A percentile compares a stretch with the other conserved stretches of the same genome.
Evolutionary conservation across 1,140 invertebrate species (phyloP).

Genomic region (Magallana angulata): DNA sequence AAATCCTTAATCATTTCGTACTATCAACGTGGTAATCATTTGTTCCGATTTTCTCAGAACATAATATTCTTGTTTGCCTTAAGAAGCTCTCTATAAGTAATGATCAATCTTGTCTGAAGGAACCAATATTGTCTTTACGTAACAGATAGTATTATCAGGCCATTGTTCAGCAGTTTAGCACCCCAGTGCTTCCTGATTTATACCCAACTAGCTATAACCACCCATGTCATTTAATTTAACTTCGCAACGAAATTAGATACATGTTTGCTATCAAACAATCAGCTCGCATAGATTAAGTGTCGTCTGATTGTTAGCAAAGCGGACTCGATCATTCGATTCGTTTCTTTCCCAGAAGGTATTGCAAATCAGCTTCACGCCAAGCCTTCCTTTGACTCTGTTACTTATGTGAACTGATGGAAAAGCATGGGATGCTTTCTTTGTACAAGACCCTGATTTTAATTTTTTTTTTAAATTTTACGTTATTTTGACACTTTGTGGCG

Average conservation of each 20-base stretch:
- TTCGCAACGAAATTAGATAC: slow-evolving; percentile 9
- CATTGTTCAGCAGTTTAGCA: not conserved
- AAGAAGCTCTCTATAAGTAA: not conserved
- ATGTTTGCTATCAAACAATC: not conserved
- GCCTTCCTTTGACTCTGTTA: not conserved
- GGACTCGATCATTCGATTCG: not conserved
- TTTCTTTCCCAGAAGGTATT: not conserved
- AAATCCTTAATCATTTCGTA: too few relatives aligned
- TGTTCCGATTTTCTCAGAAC: not conserved
- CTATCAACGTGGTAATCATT: too few relatives aligned
- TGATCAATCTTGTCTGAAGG: not conserved
- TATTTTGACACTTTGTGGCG: too few relatives aligned
- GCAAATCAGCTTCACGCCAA: not conserved
- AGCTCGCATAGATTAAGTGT: not conserved
- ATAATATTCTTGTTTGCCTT: not conserved
- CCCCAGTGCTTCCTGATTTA: not conserved
- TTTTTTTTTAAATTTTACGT: too few relatives aligned
- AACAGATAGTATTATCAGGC: not conserved
- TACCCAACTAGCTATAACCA: not conserved
- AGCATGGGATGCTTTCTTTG: too few relatives aligned
- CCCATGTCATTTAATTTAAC: slow-evolving; percentile 8
- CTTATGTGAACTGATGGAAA: too few relatives aligned
- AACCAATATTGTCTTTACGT: not conserved
- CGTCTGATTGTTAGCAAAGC: not conserved
- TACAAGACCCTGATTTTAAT: too few relatives aligned